Percentiles rank a stretch among this genome's conserved stretches.
These are phyloP conservation scores for Trachythela sp. DNA, from an alignment of 64 coral and sea anemone species.

Conservation along the genomic window DNA sequence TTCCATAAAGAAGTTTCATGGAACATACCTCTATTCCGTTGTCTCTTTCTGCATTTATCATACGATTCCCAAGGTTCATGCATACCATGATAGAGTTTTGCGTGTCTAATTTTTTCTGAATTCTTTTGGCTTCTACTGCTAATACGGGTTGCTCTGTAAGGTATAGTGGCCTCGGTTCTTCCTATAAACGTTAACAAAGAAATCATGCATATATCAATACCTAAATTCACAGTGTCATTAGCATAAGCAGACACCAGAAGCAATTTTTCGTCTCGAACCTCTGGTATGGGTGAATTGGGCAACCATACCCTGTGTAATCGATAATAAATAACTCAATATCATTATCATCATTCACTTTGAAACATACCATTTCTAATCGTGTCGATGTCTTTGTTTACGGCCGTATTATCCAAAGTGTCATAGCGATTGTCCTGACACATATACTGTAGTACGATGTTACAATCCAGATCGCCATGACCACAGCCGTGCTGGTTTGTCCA, in stretches of 20 bases:
- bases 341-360: too few species aligned
- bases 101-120: not conserved
- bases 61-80: constrained; percentile 92
- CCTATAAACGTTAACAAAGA: too few species aligned
- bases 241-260: too few species aligned
- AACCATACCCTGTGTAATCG: too few species aligned
- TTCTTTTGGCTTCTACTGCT: not conserved
- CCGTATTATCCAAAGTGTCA: too few species aligned
- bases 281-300: too few species aligned
- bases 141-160: constrained; percentile 23
- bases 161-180: too few species aligned
- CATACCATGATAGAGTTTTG: constrained; percentile 36
- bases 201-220: too few species aligned
- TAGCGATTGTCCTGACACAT: not conserved
- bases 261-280: too few species aligned
- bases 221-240: too few species aligned
- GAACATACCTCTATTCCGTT: constrained; percentile 68
- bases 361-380: not conserved
- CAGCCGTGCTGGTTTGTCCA: constrained; percentile 18
- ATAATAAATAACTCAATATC: too few species aligned
- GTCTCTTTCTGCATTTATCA: constrained; percentile 70
- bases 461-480: not conserved
- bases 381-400: not conserved
- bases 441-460: not conserved
- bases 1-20: too few species aligned